These are phyloP conservation scores for Caenorhabditis virilis DNA, from an alignment of 2,888 invertebrate genomes.

Conservation along the genomic window DNA sequence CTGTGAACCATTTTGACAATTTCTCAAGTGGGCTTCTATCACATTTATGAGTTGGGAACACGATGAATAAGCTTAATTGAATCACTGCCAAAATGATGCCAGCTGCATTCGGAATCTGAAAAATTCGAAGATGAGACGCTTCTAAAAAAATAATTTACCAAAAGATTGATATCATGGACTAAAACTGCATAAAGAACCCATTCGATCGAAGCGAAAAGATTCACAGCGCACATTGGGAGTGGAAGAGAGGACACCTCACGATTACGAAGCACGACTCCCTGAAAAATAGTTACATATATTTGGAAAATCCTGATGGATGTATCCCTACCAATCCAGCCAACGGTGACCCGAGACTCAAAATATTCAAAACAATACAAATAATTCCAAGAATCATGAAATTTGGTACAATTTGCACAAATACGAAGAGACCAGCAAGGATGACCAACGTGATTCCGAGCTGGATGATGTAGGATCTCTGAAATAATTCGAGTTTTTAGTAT, in stretches of 20 bases:
- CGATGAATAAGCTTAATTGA: conserved; percentile 80
- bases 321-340: conserved; percentile 78
- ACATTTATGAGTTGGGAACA: conserved; percentile 74
- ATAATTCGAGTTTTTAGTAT: no score
- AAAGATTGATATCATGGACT: conserved; percentile 78
- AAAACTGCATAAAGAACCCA: conserved; percentile 84
- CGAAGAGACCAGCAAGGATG: conserved; percentile 72
- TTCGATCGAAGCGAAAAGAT: conserved; percentile 79
- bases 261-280: conserved; percentile 80
- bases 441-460: conserved; percentile 66
- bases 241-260: conserved; percentile 85
- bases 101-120: conserved; percentile 81
- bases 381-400: conserved; percentile 75
- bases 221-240: conserved; percentile 84
- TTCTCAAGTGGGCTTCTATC: conserved; percentile 30
- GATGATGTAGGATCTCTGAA: conserved; percentile 43
- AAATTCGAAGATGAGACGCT: no score
- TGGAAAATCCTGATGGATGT: no score
- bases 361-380: conserved; percentile 77
- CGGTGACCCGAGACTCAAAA: conserved; percentile 83
- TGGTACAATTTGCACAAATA: conserved; percentile 70
- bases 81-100: conserved; percentile 78
- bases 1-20: conserved; percentile 31
- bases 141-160: no score
- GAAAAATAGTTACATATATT: no score